Evolutionary conservation across 2,113 vertebrate genomes (phyloP).

Genomic region (Petromus typicus): DNA sequence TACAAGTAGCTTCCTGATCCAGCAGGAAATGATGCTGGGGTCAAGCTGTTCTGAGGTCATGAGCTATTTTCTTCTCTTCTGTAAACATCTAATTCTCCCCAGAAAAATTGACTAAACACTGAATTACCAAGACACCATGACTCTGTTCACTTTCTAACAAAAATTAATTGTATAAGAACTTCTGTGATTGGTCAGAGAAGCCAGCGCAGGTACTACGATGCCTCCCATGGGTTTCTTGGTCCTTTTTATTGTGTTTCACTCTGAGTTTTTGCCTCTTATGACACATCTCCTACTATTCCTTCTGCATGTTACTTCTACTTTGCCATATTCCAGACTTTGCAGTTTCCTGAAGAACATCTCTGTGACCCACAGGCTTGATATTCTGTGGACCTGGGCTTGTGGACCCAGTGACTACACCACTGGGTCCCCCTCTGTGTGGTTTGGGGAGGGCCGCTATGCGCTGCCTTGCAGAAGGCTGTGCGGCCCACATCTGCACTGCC

Average conservation of each 20-base stretch:
- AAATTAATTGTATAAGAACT: not conserved
- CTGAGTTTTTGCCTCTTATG: not conserved
- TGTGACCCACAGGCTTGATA: not conserved
- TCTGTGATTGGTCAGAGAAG: not conserved
- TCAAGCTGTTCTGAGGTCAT: not conserved
- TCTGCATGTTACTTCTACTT: not conserved
- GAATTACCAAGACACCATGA: not conserved
- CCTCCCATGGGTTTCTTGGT: not conserved
- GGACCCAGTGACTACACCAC: not conserved
- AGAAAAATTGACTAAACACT: not conserved
- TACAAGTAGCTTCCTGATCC: not conserved
- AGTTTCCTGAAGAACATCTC: not conserved
- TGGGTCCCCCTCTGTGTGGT: not conserved
- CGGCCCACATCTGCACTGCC: not conserved
- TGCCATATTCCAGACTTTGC: not conserved
- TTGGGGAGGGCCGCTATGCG: fast-evolving
- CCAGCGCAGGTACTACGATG: too few relatives aligned
- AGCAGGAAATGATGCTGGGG: not conserved
- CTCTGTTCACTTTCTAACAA: not conserved
- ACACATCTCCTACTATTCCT: not conserved
- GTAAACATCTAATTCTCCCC: not conserved
- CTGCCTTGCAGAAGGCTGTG: not conserved
- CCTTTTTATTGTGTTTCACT: not conserved
- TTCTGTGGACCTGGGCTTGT: not conserved
- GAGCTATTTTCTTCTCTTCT: not conserved